These are phyloP conservation scores for Catostylus mosaicus DNA, from an alignment of 30 jellyfish, hydroid and myxozoan genomes.

Conservation along the genomic window DNA sequence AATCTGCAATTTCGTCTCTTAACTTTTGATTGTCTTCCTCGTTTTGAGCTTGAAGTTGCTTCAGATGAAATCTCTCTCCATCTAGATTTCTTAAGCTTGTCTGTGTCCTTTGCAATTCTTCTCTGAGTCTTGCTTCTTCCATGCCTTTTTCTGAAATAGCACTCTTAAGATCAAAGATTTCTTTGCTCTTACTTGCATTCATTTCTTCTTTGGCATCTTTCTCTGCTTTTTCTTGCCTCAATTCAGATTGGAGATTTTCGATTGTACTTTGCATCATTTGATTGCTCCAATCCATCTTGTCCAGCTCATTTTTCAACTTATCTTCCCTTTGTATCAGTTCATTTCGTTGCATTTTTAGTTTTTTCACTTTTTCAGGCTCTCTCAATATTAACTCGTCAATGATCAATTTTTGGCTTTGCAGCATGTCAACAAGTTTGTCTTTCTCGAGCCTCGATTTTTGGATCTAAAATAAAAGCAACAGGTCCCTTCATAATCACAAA, in stretches of 20 bases:
- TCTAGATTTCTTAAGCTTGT: neutral
- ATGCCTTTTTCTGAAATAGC: neutral
- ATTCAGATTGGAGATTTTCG: neutral
- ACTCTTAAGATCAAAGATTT: neutral
- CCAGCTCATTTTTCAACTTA: neutral
- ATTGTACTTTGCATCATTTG: neutral
- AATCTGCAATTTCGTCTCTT: neutral
- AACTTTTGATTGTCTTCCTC: neutral
- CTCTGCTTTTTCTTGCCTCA: neutral
- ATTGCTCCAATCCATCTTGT: neutral
- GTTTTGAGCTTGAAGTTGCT: neutral
- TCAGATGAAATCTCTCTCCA: neutral
- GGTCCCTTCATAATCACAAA: no score
- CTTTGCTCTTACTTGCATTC: neutral
- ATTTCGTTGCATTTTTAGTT: neutral
- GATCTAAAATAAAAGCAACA: neutral
- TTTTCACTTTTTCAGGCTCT: slow-evolving; percentile 8
- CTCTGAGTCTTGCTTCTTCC: neutral
- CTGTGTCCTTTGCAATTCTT: neutral
- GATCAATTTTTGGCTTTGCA: neutral
- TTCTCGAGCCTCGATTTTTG: neutral
- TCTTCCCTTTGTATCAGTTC: neutral
- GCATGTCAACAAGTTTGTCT: neutral
- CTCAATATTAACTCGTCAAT: neutral
- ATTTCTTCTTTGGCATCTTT: neutral